Evolutionary conservation across 2,797 vertebrate species (phyloP), one percentile per base, ranked within the genome.

Genomic region (Odontamblyopus lacepedii): DNA sequence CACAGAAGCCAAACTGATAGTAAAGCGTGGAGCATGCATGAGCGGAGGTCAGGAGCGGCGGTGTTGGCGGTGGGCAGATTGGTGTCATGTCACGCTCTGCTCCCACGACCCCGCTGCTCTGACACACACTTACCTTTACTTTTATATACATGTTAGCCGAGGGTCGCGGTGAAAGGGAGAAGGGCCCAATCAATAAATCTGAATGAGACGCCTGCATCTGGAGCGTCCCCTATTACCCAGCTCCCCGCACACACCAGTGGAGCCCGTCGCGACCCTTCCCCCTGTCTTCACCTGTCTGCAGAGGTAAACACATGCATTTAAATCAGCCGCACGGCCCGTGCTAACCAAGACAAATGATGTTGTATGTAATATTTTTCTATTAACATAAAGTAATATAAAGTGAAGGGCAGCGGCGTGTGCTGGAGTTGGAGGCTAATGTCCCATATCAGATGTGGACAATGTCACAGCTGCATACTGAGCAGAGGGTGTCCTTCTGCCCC

Each of bases 381-480:
- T 99, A 99, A 99, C 98, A 99, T 99, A 98, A 98, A 99, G 97
- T 98, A 98, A 98, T 98, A 98, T 98, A 98, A 98, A 98, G 96
- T 98, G 98, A 99, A 99, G 98, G 97, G 96, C 97, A 98, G 95
- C 92, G 94, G 96, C 96, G 96, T 98, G 96, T 97, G 95, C 97
- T 95, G 96, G 97, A 97, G 97, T 98, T 98, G 96, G 96, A 94
- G 96, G 96, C 97, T 99, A 99, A 99, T 99, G 97, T 99, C 97
- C 97, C 98, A 95, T 99, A 98, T 98, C 98, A 98, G 97, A 97
- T 98, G 95, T 96, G 96, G 96, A 97, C 98, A 99, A 98, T 99
- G 98, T 99, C 97, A 99, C 95, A 95, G 95, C 97, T 99, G 98
- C 96, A 99, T 99, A 98, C 97, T 97, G 97, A 99, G 96, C 95